Evolutionary conservation across 2,113 vertebrate genomes (phyloP).

Genomic region (Morone saxatilis): DNA sequence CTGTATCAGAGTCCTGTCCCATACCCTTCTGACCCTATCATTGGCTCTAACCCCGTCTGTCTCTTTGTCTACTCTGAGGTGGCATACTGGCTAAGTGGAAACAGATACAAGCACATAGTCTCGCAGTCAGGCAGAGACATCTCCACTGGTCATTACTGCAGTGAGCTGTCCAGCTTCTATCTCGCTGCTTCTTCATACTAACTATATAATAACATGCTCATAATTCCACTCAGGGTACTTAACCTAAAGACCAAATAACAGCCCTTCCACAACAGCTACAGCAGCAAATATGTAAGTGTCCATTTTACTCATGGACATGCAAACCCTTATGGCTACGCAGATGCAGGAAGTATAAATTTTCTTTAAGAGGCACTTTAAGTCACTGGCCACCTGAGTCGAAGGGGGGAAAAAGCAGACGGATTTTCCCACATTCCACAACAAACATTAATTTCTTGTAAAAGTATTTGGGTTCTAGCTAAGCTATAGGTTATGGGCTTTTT

Average conservation of each 20-base stretch:
- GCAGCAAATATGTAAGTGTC: neutral
- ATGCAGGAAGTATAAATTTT: neutral
- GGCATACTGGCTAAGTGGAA: slow-evolving; percentile 70
- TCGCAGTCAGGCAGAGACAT: slow-evolving; percentile 41
- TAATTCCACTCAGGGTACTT: neutral
- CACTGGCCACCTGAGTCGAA: slow-evolving; percentile 17
- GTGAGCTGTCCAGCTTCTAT: slow-evolving; percentile 24
- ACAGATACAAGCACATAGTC: slow-evolving; percentile 57
- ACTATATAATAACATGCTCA: neutral
- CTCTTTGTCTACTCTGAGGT: slow-evolving; percentile 58
- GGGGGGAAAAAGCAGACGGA: neutral
- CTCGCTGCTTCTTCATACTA: neutral
- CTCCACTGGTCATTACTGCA: slow-evolving; percentile 39
- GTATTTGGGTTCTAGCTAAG: slow-evolving; percentile 29
- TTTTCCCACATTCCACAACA: slow-evolving; percentile 4
- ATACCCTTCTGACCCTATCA: slow-evolving; percentile 77
- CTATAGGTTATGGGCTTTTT: slow-evolving; percentile 48
- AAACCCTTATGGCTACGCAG: neutral
- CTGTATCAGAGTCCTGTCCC: slow-evolving; percentile 60
- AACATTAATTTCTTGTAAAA: slow-evolving; percentile 26
- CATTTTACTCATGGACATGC: neutral
- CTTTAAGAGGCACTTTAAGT: slow-evolving; percentile 1
- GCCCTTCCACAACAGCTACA: neutral
- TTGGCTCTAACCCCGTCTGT: slow-evolving; percentile 64
- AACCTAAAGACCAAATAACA: slow-evolving; percentile 10